Evolutionary conservation across 2,888 invertebrate genomes (phyloP).

Genomic region (Achlya flavicornis): DNA sequence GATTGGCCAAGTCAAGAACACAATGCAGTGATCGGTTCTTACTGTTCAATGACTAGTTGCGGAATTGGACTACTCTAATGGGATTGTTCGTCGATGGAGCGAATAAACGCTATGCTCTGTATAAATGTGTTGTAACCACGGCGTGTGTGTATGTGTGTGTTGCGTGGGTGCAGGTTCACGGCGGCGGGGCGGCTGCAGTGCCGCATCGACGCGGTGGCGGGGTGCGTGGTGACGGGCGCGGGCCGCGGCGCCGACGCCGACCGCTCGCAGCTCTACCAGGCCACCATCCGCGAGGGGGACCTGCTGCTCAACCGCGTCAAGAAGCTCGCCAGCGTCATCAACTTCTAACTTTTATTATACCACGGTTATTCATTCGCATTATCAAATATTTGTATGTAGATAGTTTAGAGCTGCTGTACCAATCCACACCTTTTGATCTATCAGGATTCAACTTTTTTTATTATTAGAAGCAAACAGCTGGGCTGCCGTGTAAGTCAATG

Average conservation of each 20-base stretch:
- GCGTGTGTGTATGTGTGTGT: background rate
- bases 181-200: slow-evolving; percentile 98
- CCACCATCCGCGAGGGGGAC: slow-evolving; percentile 99
- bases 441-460: no score
- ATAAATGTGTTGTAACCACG: no score
- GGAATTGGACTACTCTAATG: no score
- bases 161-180: slow-evolving; percentile 88
- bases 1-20: no score
- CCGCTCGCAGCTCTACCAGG: slow-evolving; percentile 92
- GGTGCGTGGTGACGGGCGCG: slow-evolving; percentile 94
- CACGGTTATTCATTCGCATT: slow-evolving; percentile 27
- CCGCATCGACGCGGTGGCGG: slow-evolving; percentile 98
- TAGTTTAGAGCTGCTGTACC: background rate
- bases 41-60: no score
- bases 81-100: no score
- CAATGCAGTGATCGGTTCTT: no score
- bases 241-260: slow-evolving; percentile 81
- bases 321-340: slow-evolving; percentile 99
- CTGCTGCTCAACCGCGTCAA: slow-evolving; percentile 98
- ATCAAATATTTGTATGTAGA: background rate
- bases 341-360: slow-evolving; percentile 87
- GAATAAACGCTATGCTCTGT: no score
- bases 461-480: no score
- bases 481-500: no score
- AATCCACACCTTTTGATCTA: background rate